Percentiles rank a stretch among this genome's conserved stretches.
Conservation (phyloP, 2,113 vertebrate species). For the Heterotilapia buettikoferi region DNA sequence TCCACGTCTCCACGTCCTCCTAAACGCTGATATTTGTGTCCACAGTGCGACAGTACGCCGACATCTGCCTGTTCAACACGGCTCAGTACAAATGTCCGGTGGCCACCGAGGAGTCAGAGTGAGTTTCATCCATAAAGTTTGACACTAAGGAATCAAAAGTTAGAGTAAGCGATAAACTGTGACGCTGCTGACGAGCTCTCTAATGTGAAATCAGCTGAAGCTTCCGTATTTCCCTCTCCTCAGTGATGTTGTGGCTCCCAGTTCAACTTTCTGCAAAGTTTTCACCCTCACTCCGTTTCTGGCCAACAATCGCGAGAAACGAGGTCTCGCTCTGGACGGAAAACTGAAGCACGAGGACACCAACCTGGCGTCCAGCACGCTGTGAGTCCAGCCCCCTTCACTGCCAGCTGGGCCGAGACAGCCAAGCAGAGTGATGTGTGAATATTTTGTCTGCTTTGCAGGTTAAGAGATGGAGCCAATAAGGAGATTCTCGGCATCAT, state of each 20-base stretch:
- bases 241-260: conserved; percentile 89
- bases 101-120: conserved; percentile 91
- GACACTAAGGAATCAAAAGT: background rate
- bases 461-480: conserved; percentile 88
- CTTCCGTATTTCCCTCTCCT: background rate
- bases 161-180: background rate
- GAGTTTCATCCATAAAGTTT: background rate
- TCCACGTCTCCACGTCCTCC: background rate
- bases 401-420: background rate
- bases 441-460: conserved; percentile 33
- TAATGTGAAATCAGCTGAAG: background rate
- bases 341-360: conserved; percentile 97
- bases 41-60: conserved; percentile 90
- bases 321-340: conserved; percentile 89
- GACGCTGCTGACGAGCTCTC: background rate
- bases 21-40: background rate
- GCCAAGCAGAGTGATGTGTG: background rate
- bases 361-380: conserved; percentile 92
- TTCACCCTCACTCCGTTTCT: conserved; percentile 93
- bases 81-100: conserved; percentile 98
- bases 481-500: conserved; percentile 94
- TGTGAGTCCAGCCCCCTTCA: conserved; percentile 73
- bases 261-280: conserved; percentile 92
- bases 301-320: conserved; percentile 91
- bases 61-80: conserved; percentile 98